These are phyloP conservation scores for Nymphicus hollandicus DNA, from an alignment of 2,113 vertebrate species.

Conservation along the genomic window DNA sequence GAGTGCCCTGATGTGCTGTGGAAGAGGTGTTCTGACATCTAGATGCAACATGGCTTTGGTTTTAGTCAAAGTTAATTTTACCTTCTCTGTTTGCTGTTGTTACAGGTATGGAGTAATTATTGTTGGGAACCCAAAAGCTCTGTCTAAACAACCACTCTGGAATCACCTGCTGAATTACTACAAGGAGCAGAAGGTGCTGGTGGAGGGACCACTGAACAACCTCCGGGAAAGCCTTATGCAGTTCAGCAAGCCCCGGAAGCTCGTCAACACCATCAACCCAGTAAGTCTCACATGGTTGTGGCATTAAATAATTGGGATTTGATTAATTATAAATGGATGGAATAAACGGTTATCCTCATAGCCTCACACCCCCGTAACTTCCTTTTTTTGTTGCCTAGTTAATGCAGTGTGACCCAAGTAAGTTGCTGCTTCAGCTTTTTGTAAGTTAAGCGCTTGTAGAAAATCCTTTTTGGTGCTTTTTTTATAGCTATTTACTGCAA, in stretches of 20 bases:
- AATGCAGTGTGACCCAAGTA: neutral
- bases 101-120: constrained; percentile 95
- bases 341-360: neutral
- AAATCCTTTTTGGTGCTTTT: neutral
- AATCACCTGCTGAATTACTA: constrained; percentile 98
- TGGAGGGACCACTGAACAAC: constrained; percentile 98
- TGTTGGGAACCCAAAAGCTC: constrained; percentile 95
- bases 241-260: constrained; percentile 98
- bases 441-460: rapidly evolving
- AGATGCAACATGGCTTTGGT: neutral
- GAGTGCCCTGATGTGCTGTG: neutral
- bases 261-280: constrained; percentile 98
- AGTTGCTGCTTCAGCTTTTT: neutral
- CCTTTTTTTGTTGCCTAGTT: neutral
- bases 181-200: constrained; percentile 98
- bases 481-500: neutral
- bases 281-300: constrained; percentile 70
- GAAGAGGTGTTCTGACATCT: rapidly evolving
- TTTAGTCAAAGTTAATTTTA: rapidly evolving
- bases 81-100: neutral
- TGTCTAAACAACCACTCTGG: constrained; percentile 98
- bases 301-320: neutral
- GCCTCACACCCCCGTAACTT: neutral
- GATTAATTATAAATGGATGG: neutral
- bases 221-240: constrained; percentile 98